Evolutionary conservation across 2,888 invertebrate species (phyloP).

Genomic region (Biston betularia): DNA sequence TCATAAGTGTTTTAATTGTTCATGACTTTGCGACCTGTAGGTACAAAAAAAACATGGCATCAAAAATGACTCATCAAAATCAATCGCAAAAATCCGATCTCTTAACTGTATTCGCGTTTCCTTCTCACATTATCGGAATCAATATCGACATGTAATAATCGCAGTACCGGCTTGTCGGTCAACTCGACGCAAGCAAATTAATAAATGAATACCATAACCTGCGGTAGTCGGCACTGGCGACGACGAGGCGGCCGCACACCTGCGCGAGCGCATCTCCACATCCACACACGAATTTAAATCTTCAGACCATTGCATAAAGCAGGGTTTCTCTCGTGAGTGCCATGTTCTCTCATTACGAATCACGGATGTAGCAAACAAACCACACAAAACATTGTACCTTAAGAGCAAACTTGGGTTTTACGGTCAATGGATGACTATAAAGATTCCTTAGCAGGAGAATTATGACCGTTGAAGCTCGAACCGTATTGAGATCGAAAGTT

Average conservation of each 20-base stretch:
- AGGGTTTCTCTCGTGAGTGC: conserved; percentile 34
- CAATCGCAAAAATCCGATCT: conserved; percentile 13
- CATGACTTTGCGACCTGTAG: too few species aligned
- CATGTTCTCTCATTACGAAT: conserved; percentile 79
- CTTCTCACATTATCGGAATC: conserved; percentile 29
- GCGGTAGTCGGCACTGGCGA: conserved; percentile 77
- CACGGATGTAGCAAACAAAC: conserved; percentile 84
- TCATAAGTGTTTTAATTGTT: too few species aligned
- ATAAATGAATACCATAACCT: conserved; percentile 83
- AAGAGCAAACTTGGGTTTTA: conserved; percentile 79
- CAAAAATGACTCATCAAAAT: background rate
- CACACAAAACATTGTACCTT: conserved; percentile 82
- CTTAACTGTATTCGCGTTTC: conserved; percentile 12
- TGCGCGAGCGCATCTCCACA: conserved; percentile 76
- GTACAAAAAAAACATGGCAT: too few species aligned
- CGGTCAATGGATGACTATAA: conserved; percentile 66
- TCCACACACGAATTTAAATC: conserved; percentile 49
- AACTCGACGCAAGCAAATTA: conserved; percentile 81
- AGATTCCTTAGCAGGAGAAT: conserved; percentile 68
- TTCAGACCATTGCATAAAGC: conserved; percentile 33
- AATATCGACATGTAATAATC: conserved; percentile 56
- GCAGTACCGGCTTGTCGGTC: conserved; percentile 67
- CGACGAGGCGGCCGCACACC: conserved; percentile 83
- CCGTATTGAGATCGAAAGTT: conserved; percentile 47
- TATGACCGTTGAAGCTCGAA: conserved; percentile 60